Conservation (phyloP, 2,888 invertebrate genomes). For the Tenthredo mesomela region DNA sequence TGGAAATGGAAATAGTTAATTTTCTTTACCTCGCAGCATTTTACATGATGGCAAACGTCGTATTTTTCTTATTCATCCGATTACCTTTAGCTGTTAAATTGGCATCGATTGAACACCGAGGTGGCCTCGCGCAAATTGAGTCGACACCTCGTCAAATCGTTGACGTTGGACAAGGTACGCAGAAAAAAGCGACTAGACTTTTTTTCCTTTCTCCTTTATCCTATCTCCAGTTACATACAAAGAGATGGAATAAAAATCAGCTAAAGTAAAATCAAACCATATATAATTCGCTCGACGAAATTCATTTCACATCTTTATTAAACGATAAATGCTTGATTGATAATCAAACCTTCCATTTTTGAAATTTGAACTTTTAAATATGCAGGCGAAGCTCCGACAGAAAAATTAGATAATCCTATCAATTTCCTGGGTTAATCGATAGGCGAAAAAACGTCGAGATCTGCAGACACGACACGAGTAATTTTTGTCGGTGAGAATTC, state of each 20-base stretch:
- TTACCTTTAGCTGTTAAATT: conserved; percentile 40
- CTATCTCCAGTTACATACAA: not conserved
- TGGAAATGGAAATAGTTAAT: conserved; percentile 43
- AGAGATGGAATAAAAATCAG: not conserved
- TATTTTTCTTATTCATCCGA: conserved; percentile 45
- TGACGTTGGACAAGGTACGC: conserved; percentile 41
- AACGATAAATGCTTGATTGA: not conserved
- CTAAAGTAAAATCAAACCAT: not conserved
- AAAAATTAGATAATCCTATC: not conserved
- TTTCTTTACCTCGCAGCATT: conserved; percentile 49
- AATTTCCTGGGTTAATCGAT: conserved; percentile 6
- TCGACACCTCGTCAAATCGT: conserved; percentile 23
- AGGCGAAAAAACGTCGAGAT: not conserved
- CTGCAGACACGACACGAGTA: not conserved
- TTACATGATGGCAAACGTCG: conserved; percentile 43
- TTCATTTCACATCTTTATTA: not conserved
- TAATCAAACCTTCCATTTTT: not conserved
- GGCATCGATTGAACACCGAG: conserved; percentile 29
- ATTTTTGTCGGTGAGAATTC: not conserved
- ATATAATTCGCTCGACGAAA: not conserved
- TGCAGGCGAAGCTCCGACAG: conserved; percentile 28
- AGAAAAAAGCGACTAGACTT: not conserved
- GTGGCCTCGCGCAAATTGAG: conserved; percentile 12
- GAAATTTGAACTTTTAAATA: not conserved
- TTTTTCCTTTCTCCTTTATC: not conserved